Percentiles rank a stretch among this genome's conserved stretches.
These are phyloP conservation scores for Parapristionchus giblindavisi DNA, from an alignment of 2,888 invertebrate genomes.

Conservation along the genomic window DNA sequence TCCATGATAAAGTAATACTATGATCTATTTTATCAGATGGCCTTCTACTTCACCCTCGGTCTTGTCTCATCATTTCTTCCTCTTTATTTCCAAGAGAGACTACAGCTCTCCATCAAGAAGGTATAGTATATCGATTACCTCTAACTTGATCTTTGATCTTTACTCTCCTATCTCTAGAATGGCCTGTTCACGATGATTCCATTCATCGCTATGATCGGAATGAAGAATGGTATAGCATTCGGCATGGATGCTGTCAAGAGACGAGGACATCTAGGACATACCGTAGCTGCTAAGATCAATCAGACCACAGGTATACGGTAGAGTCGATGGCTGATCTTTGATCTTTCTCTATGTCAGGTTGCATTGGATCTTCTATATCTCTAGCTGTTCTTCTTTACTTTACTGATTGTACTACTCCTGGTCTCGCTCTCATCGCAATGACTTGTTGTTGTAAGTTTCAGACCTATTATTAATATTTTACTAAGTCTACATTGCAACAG, in stretches of 20 bases:
- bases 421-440: neutral
- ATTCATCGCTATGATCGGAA: conserved; percentile 23
- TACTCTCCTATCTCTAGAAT: conserved; percentile 1
- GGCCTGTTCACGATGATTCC: conserved; percentile 35
- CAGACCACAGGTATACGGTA: conserved; percentile 12
- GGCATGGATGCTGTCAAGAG: conserved; percentile 18
- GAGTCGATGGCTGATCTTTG: neutral
- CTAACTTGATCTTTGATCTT: neutral
- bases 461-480: too few relatives aligned
- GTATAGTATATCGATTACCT: too few relatives aligned
- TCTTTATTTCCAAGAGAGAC: conserved; percentile 20
- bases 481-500: too few relatives aligned
- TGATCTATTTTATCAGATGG: neutral
- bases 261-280: conserved; percentile 21
- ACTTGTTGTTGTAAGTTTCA: conserved; percentile 20
- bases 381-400: neutral
- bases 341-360: neutral
- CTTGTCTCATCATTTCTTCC: conserved; percentile 26
- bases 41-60: conserved; percentile 36
- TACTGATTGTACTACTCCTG: conserved; percentile 15
- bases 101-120: conserved; percentile 24
- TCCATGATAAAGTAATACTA: neutral
- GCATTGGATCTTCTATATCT: neutral
- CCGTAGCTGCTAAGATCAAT: conserved; percentile 19
- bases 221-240: conserved; percentile 32